Conservation (phyloP, 2,113 vertebrate species). For the Natator depressus region DNA sequence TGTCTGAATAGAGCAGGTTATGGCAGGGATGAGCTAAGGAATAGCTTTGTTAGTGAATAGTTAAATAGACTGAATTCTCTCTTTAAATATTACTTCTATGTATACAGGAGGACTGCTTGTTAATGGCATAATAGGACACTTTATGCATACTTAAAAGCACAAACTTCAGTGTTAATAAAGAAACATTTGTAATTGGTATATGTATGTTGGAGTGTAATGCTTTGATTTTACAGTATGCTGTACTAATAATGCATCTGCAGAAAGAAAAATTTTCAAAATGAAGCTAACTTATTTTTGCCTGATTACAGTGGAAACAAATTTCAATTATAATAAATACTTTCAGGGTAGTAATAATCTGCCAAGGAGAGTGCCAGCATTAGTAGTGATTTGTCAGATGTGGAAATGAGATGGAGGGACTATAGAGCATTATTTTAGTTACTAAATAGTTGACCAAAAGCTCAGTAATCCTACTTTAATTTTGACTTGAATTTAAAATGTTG, state of each 20-base stretch:
- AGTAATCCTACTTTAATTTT: not conserved
- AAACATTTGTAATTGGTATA: not conserved
- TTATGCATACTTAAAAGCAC: not conserved
- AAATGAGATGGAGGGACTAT: not conserved
- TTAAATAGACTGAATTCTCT: slow-evolving; percentile 75
- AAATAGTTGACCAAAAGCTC: not conserved
- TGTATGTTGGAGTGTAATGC: not conserved
- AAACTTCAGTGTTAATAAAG: slow-evolving; percentile 14
- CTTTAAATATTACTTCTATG: slow-evolving; percentile 56
- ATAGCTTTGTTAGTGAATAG: slow-evolving; percentile 83
- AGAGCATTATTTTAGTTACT: not conserved
- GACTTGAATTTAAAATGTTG: not conserved
- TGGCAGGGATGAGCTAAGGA: slow-evolving; percentile 86
- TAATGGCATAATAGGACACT: not conserved
- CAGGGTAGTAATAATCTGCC: not conserved
- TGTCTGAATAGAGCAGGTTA: slow-evolving; percentile 86
- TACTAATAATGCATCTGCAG: not conserved
- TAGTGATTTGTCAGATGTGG: not conserved
- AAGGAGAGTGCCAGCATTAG: not conserved
- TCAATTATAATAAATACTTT: not conserved
- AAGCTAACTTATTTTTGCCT: not conserved
- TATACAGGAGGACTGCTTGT: slow-evolving; percentile 64
- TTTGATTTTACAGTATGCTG: not conserved
- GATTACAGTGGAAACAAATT: not conserved
- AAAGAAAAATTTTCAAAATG: not conserved